phyloP scores from a whole-genome alignment of 2,797 vertebrate genomes.

The Sylvilagus floridanus region DNA sequence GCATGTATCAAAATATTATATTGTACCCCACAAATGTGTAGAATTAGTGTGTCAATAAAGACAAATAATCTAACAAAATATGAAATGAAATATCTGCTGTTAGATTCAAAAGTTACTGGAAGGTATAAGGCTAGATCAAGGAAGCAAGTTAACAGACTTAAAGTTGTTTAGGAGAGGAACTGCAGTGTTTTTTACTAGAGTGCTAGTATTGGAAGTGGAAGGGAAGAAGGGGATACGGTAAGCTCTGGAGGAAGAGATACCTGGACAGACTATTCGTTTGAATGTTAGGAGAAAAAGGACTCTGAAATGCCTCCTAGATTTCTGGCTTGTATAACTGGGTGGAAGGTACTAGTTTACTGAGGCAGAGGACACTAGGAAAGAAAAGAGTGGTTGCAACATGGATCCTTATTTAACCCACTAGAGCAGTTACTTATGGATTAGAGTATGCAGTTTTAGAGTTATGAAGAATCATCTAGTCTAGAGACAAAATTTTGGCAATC shows the following conservation, averaged over 20 bases:
- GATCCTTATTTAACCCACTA: background rate
- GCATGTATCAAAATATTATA: too few species aligned
- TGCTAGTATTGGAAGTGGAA: background rate
- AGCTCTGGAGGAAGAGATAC: background rate
- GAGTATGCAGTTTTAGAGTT: background rate
- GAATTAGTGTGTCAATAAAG: too few species aligned
- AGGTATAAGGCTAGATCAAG: background rate
- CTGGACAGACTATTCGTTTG: background rate
- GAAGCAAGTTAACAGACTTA: background rate
- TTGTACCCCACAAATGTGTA: too few species aligned
- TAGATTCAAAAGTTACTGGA: background rate
- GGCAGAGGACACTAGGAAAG: background rate
- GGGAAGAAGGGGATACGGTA: background rate
- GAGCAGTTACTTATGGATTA: background rate
- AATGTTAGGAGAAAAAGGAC: background rate
- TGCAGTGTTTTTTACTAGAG: background rate
- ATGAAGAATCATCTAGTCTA: background rate
- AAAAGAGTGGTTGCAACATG: background rate
- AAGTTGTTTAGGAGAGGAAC: background rate
- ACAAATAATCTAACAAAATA: too few species aligned
- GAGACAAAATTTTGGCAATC: background rate
- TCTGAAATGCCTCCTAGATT: background rate
- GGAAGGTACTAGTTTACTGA: background rate
- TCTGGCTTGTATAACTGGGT: background rate
- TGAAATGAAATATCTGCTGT: background rate